Evolutionary conservation across 1,140 invertebrate genomes (phyloP), one percentile per base, ranked within the genome.

Genomic region (Polypedilum vanderplanki): DNA sequence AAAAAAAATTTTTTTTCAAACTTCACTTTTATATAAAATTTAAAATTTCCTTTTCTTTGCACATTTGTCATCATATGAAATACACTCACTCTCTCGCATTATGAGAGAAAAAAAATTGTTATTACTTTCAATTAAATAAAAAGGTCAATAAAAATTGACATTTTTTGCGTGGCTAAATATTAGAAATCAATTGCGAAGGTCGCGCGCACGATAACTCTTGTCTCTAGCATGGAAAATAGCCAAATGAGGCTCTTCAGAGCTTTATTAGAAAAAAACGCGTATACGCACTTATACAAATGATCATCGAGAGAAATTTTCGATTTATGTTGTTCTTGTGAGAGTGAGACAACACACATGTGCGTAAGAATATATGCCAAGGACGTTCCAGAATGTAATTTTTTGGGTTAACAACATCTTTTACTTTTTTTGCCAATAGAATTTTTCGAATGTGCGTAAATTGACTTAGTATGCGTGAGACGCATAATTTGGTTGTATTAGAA

Each of bases 221-320:
- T 33, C 24, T 33, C 24, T 33, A 57, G 10, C 46, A 57, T 57
- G 4, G n/a, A 57, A 46, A 57, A 57, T 57, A 57, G 46, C 8
- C 46, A 57, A 57, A 15, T n/a, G 46, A 57, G 46, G n/a, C 12
- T 57, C 12, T 12, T 15, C 15, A 12, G n/a, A 57, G 46, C 46
- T 57, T 57, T 33, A 33, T 33, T 33, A 33, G 24, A 33, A 33
- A 33, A 33, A 33, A 33, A 5, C 24, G 46, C 46, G 46, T 57
- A 57, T n/a, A 57, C 46, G 46, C 46, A 57, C 46, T 57, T 57
- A 57, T 57, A n/a, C 12, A 57, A 57, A n/a, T n/a, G n/a, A 57
- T 57, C 12, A 57, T 46, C 8, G 9, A 46, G 24, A 33, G 24
- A 33, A 33, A 33, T 33, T 33, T 33, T 33, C 24, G 24, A 33